Conservation (phyloP, 1,140 invertebrate species). For the Eufriesea mexicana region DNA sequence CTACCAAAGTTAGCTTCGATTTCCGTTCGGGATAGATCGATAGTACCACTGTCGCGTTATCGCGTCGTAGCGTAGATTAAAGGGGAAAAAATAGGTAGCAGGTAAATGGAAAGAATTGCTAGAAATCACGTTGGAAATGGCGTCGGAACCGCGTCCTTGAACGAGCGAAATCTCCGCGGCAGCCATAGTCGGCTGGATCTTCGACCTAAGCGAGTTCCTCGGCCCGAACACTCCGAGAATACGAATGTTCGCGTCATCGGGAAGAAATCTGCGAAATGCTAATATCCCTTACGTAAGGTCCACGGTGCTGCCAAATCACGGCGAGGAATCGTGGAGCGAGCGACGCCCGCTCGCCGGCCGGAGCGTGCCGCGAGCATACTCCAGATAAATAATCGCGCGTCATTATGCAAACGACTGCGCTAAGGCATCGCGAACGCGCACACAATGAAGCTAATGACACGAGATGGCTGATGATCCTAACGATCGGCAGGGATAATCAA, state of each 20-base stretch:
- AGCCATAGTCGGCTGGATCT: neutral
- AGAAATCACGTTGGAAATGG: too few relatives aligned
- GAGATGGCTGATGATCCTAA: slow-evolving; percentile 62
- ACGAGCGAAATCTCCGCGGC: neutral
- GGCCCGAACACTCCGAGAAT: neutral
- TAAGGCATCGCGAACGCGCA: slow-evolving; percentile 19
- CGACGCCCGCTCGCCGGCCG: neutral
- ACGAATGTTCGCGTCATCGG: neutral
- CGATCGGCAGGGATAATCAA: slow-evolving; percentile 56
- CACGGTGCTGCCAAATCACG: slow-evolving; percentile 8
- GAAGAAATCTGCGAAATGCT: slow-evolving; percentile 9
- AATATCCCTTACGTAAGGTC: neutral
- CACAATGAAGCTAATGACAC: slow-evolving; percentile 64
- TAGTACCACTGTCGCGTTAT: too few relatives aligned
- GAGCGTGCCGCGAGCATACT: slow-evolving; percentile 41
- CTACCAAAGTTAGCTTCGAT: too few relatives aligned
- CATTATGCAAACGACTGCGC: slow-evolving; percentile 60
- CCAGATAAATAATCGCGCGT: slow-evolving; percentile 67
- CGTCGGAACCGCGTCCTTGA: neutral
- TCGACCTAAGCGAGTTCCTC: neutral
- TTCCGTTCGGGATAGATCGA: too few relatives aligned
- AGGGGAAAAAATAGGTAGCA: too few relatives aligned
- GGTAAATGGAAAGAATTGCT: too few relatives aligned
- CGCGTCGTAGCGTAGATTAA: too few relatives aligned
- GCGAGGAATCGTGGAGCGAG: neutral